phyloP scores from a whole-genome alignment of 2,113 vertebrate genomes.

The Cranoglanis bouderius region DNA sequence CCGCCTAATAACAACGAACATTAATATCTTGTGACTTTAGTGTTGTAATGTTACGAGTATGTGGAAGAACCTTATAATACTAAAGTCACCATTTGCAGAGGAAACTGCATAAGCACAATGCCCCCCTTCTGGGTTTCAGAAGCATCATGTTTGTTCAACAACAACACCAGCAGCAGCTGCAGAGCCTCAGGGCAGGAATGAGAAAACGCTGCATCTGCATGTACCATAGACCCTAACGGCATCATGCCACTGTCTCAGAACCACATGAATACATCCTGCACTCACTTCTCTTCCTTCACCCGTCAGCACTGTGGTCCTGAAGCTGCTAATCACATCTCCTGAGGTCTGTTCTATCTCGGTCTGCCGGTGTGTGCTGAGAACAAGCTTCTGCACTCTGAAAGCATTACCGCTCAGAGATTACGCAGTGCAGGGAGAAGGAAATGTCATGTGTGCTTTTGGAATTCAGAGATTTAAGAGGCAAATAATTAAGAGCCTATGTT shows the following conservation, averaged over 20 bases:
- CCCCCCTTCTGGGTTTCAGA: background rate
- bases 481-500: background rate
- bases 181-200: background rate
- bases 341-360: slow-evolving; percentile 39
- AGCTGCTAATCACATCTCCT: slow-evolving; percentile 20
- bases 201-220: background rate
- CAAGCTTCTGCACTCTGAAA: background rate
- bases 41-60: background rate
- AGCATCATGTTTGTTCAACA: background rate
- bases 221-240: background rate
- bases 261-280: background rate
- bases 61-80: background rate
- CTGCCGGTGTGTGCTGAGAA: background rate
- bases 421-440: background rate
- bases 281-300: background rate
- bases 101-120: background rate
- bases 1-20: background rate
- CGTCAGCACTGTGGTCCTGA: background rate
- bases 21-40: background rate
- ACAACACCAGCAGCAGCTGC: slow-evolving; percentile 16
- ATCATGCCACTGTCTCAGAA: background rate
- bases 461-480: background rate
- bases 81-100: background rate
- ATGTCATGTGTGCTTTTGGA: background rate
- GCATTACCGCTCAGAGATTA: slow-evolving; percentile 11